Evolutionary conservation across 2,888 invertebrate genomes (phyloP), one percentile per base, ranked within the genome.

Genomic region (Anaspis maculata): DNA sequence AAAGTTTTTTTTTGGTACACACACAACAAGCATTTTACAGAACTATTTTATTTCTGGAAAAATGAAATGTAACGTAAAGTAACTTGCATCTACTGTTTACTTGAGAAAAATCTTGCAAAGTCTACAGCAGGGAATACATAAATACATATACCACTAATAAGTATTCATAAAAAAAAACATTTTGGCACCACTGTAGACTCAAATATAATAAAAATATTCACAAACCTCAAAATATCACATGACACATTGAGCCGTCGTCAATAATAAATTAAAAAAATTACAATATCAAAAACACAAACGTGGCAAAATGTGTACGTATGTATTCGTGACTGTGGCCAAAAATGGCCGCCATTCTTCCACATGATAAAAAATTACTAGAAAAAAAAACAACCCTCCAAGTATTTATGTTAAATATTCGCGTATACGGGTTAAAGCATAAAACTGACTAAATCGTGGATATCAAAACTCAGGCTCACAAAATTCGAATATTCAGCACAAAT

Each of bases 141-240:
- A 30, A 34, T 21, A 25, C 10, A 34, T 19, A 19, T 19, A 5
- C 5, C 5, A 19, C 19, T 19, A 10, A 42, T 25, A 23, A 13
- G 11, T 31, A 14, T 26, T 14, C 26, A 28, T 28, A 32, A 27
- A 27, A 37, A n/a, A n/a, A n/a, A n/a, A n/a, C n/a, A 39, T 46
- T 54, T 57, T 57, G 57, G 56, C 56, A 56, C 56, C 54, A 46
- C 54, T 54, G 56, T 54, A 56, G 56, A 54, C 55, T 41, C 33
- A 34, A 37, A 28, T 47, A 44, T 39, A 30, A 30, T 41, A 46
- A 51, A 45, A 39, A 47, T 52, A 54, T 51, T 62, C 61, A 61
- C 61, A 62, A 63, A 64, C 63, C 64, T 63, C 61, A 64, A 64
- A 64, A 65, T 65, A 65, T 65, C 65, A 65, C 65, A 64, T 62